These are phyloP conservation scores for Dolichotis patagonum DNA, from an alignment of 2,113 vertebrate species.

Conservation along the genomic window DNA sequence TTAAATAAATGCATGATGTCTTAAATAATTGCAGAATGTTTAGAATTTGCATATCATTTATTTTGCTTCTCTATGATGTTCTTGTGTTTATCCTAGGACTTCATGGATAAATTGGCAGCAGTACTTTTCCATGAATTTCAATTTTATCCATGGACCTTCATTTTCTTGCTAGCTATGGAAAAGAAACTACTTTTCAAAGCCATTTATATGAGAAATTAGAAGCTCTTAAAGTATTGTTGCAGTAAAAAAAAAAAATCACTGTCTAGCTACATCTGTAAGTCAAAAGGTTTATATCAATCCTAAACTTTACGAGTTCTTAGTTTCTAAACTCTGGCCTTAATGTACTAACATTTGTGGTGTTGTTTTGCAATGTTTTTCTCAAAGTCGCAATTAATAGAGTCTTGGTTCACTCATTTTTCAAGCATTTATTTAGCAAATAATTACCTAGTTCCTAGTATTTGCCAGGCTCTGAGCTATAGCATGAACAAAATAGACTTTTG, in stretches of 20 bases:
- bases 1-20: not conserved
- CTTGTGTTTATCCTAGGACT: not conserved
- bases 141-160: not conserved
- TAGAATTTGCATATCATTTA: constrained; percentile 1
- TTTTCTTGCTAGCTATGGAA: constrained; percentile 20
- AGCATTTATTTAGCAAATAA: not conserved
- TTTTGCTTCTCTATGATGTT: not conserved
- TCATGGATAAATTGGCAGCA: not conserved
- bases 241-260: not conserved
- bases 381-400: not conserved
- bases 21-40: not conserved
- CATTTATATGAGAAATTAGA: constrained; percentile 54
- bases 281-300: not conserved
- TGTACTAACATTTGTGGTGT: not conserved
- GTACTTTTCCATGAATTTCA: not conserved
- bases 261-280: not conserved
- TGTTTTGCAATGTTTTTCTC: not conserved
- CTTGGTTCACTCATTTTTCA: not conserved
- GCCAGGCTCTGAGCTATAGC: not conserved
- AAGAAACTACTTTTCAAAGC: constrained; percentile 1
- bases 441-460: not conserved
- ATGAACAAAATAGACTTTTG: not conserved
- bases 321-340: not conserved
- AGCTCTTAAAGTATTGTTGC: not conserved
- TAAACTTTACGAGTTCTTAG: not conserved